Evolutionary conservation across 2,113 vertebrate genomes (phyloP), one percentile per base, ranked within the genome.

Genomic region (Thamnaconus septentrionalis): DNA sequence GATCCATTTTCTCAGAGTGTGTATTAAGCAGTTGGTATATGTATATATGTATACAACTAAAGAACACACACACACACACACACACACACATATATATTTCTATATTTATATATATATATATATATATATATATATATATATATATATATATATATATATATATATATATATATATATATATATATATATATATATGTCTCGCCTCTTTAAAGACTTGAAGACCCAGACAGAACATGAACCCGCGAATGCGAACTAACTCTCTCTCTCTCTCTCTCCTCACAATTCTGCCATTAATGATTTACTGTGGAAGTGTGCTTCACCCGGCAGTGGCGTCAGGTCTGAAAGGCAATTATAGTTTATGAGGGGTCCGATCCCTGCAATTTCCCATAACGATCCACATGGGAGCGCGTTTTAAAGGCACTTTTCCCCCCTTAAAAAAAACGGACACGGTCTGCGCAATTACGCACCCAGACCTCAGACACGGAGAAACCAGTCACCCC

Each of bases 241-340:
- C 76, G 64, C 42, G 61, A 80, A 80, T 84, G 82, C 86, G 87
- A 82, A 86, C 81, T 90, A 83, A 1, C 18, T 31, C 18, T 31
- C 18, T 31, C 18, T 31, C 18, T 31, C 18, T 31, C 18, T 31
- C 18, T 31, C 18, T 31, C 86, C 86, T 86, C 84, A 85, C 85
- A 80, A 89, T 88, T 90, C 84, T 86, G 82, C 58, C 73, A 72
- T 87, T 83, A 81, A 85, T 89, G 86, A 85, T 90, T 89, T 88
- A 82, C 61, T 70, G 85, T 79, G 69, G 60, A 87, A 67, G 87
- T 81, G 71, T 5, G 75, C 73, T 59, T 55, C 71, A 71, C 66
- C 76, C 65, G 65, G 66, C 64, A 50, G 85, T 82, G 87, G 90
- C 88, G 82, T 89, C 87, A 82, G 81, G 82, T 90, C 81, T 87